phyloP scores from a whole-genome alignment of 2,888 invertebrate genomes.

The Papilio gigon region DNA sequence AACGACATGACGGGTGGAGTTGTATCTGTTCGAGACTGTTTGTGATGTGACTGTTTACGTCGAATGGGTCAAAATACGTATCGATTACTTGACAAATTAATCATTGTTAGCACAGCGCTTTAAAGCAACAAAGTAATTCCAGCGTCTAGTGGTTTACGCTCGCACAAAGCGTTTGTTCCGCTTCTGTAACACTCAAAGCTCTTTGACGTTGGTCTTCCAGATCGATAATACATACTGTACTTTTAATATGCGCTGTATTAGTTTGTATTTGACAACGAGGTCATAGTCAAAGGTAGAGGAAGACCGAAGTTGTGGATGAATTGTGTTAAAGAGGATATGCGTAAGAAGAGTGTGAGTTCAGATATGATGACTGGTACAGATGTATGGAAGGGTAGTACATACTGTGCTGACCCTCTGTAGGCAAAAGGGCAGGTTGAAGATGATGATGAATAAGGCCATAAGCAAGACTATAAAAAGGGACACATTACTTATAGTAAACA shows the following conservation, averaged over 20 bases:
- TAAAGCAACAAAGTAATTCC: constrained; percentile 15
- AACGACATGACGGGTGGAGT: no score
- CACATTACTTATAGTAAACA: no score
- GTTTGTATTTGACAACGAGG: background rate
- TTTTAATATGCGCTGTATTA: background rate
- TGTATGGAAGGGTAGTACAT: no score
- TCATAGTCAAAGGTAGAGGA: background rate
- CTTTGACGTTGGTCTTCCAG: constrained; percentile 10
- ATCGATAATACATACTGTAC: constrained; percentile 3
- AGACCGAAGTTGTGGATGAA: background rate
- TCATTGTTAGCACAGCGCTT: background rate
- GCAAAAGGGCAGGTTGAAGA: no score
- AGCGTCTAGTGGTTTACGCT: background rate
- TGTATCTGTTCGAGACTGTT: no score
- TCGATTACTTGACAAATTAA: background rate
- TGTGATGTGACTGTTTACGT: no score
- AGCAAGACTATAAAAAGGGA: no score
- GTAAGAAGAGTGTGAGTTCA: no score
- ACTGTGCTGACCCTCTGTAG: no score
- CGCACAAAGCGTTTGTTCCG: constrained; percentile 10
- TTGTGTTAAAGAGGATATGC: no score
- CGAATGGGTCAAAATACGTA: background rate
- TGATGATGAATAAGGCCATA: no score
- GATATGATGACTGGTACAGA: no score
- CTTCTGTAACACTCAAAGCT: constrained; percentile 11